Percentiles rank a stretch among this genome's conserved stretches.
Conservation (phyloP, 1,140 invertebrate species). For the Pseudomyrmex sp. region DNA sequence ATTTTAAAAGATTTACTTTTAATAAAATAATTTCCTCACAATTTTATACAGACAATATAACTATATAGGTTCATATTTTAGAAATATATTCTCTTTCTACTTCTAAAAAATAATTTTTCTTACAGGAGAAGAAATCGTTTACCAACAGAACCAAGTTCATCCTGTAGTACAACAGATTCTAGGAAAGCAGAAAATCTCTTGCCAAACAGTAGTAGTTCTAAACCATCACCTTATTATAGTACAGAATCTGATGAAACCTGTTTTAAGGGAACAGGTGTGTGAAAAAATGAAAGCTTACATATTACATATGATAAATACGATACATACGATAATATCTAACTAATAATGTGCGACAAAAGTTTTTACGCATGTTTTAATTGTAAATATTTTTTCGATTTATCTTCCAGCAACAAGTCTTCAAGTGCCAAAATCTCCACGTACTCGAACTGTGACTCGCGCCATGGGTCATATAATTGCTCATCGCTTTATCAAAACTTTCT, state of each 20-base stretch:
- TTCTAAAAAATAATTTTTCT: slow-evolving; percentile 74
- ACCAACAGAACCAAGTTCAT: slow-evolving; percentile 89
- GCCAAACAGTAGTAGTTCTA: slow-evolving; percentile 88
- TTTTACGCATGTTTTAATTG: slow-evolving; percentile 1
- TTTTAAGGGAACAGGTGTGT: slow-evolving; percentile 81
- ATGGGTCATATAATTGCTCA: slow-evolving; percentile 97
- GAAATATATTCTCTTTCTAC: slow-evolving; percentile 60
- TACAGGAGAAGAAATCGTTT: slow-evolving; percentile 86
- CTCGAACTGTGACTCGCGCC: slow-evolving; percentile 88
- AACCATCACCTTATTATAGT: slow-evolving; percentile 87
- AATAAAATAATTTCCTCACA: slow-evolving; percentile 14
- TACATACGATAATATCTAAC: no score
- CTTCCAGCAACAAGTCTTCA: slow-evolving; percentile 84
- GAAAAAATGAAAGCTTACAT: slow-evolving; percentile 15
- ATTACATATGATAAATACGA: neutral
- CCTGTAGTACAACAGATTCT: slow-evolving; percentile 80
- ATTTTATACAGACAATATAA: no score
- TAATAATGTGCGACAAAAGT: no score
- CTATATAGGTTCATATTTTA: neutral
- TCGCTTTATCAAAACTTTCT: slow-evolving; percentile 95
- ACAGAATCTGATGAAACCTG: slow-evolving; percentile 87
- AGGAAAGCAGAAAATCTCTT: slow-evolving; percentile 82
- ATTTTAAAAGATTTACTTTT: slow-evolving; percentile 32
- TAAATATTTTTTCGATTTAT: slow-evolving; percentile 46
- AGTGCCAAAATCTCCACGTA: slow-evolving; percentile 91